Evolutionary conservation across 2,113 vertebrate species (phyloP).

Genomic region (Pithys albifrons): DNA sequence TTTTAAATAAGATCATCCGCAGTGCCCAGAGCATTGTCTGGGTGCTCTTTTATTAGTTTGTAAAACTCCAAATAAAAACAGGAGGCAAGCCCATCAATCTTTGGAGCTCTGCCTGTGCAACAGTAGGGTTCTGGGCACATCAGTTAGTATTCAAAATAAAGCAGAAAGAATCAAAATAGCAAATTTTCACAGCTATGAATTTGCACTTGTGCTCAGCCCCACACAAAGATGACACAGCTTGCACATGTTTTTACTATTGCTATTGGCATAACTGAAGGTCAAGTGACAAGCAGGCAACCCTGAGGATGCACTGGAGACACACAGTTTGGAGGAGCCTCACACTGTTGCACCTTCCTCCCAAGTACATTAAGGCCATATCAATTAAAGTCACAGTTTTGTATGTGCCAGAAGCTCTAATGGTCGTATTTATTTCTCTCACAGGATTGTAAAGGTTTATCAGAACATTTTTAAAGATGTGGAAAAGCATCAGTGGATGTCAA

Average conservation of each 20-base stretch:
- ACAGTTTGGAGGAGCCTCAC: neutral
- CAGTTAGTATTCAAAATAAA: neutral
- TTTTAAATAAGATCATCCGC: slow-evolving; percentile 1
- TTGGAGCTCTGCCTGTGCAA: slow-evolving; percentile 3
- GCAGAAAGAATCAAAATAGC: neutral
- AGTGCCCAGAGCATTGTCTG: slow-evolving; percentile 40
- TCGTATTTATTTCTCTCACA: neutral
- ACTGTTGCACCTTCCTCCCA: neutral
- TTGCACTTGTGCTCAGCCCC: neutral
- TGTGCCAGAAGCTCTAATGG: neutral
- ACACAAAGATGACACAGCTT: neutral
- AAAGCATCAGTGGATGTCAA: neutral
- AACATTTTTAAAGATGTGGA: neutral
- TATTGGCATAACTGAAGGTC: neutral
- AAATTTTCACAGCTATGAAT: neutral
- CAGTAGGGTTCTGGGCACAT: neutral
- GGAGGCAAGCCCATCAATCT: neutral
- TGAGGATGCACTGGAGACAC: neutral
- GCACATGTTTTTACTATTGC: neutral
- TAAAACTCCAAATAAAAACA: slow-evolving; percentile 29
- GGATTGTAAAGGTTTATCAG: neutral
- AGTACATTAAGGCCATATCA: neutral
- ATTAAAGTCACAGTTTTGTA: neutral
- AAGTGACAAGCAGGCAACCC: neutral
- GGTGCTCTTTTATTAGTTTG: slow-evolving; percentile 37